Conservation (phyloP, 2,888 invertebrate species). For the Drosophila meridionalis region DNA sequence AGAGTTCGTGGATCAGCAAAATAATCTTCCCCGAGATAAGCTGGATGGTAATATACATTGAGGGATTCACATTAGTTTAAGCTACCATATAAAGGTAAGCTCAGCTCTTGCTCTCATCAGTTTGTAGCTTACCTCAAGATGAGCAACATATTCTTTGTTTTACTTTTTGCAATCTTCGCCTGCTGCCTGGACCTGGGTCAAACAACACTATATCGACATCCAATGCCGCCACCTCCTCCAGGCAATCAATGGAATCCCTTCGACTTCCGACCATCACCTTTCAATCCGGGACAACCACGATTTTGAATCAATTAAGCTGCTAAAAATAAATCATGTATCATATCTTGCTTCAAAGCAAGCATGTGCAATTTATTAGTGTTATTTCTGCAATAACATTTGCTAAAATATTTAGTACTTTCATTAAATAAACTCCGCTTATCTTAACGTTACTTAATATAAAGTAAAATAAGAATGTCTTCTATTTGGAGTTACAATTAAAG, state of each 20-base stretch:
- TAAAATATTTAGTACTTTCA: background rate
- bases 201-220: background rate
- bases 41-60: background rate
- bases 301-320: background rate
- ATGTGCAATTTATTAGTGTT: background rate
- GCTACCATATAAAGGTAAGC: background rate
- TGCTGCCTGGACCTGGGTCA: constrained; percentile 2
- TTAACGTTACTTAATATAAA: background rate
- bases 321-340: background rate
- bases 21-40: constrained; percentile 6
- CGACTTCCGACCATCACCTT: constrained; percentile 15
- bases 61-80: background rate
- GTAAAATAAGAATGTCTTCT: no score
- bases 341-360: no score
- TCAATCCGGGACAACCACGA: constrained; percentile 23
- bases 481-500: background rate
- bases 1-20: background rate
- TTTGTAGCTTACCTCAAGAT: constrained; percentile 6
- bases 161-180: constrained; percentile 13
- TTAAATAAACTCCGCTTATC: background rate
- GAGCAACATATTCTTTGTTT: background rate
- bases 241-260: constrained; percentile 21
- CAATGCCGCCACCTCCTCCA: constrained; percentile 3
- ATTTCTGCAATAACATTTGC: background rate
- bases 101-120: background rate